These are phyloP conservation scores for Marisa cornuarietis DNA, from an alignment of 1,140 invertebrate genomes.

Conservation along the genomic window DNA sequence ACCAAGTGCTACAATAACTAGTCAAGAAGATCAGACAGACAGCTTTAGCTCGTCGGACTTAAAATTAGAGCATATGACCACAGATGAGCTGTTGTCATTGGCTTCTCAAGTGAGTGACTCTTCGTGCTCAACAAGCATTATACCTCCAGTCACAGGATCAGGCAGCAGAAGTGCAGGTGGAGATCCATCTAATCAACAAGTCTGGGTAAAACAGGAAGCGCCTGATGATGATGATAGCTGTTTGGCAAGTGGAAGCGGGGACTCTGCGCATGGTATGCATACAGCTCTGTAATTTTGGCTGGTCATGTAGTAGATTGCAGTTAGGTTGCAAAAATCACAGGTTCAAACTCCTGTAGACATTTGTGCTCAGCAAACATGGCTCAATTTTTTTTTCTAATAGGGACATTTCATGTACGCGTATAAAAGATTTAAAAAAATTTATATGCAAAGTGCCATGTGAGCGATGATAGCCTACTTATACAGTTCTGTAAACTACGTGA, in stretches of 20 bases:
- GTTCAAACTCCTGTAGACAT: too few species aligned
- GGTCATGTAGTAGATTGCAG: not conserved
- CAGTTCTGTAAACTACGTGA: not conserved
- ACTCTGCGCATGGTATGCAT: conserved; percentile 8
- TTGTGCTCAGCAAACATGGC: too few species aligned
- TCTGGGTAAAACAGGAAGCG: conserved; percentile 21
- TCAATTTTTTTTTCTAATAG: not conserved
- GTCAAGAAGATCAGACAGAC: conserved; percentile 6
- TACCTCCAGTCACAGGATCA: not conserved
- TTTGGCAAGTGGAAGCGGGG: not conserved
- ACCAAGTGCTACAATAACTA: conserved; percentile 17
- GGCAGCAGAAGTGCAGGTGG: not conserved
- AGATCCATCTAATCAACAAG: conserved; percentile 3
- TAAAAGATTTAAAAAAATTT: not conserved
- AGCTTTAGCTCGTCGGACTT: conserved; percentile 5
- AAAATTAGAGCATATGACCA: conserved; percentile 16
- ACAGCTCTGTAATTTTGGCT: not conserved
- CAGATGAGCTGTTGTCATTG: conserved; percentile 22
- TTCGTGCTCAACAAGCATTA: not conserved
- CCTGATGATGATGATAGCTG: conserved; percentile 5
- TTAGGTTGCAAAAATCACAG: not conserved
- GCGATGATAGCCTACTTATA: not conserved
- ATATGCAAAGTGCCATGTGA: not conserved
- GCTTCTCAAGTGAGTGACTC: conserved; percentile 19
- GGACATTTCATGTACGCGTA: not conserved